phyloP scores from a whole-genome alignment of 2,797 vertebrate genomes.

The Miichthys miiuy region DNA sequence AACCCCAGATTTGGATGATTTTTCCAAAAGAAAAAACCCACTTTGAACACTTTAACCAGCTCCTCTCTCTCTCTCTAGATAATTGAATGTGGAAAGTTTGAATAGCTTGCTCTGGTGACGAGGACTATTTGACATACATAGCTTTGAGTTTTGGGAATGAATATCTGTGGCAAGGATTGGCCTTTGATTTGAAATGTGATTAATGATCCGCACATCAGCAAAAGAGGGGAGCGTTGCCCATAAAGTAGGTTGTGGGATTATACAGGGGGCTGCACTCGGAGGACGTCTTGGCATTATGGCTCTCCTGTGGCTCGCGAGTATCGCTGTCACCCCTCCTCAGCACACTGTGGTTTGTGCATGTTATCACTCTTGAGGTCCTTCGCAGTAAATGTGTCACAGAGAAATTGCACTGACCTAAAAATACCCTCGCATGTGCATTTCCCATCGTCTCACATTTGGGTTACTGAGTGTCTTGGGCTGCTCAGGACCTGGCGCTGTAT shows the following conservation, averaged over 20 bases:
- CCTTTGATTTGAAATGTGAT: constrained; percentile 78
- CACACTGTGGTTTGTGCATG: constrained; percentile 59
- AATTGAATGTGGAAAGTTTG: constrained; percentile 45
- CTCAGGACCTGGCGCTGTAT: constrained; percentile 3
- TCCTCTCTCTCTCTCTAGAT: constrained; percentile 14
- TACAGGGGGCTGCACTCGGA: constrained; percentile 57
- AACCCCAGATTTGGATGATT: neutral
- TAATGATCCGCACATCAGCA: constrained; percentile 71
- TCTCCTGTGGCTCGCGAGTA: constrained; percentile 71
- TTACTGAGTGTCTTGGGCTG: constrained; percentile 43
- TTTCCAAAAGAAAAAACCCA: neutral
- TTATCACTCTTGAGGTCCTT: constrained; percentile 76
- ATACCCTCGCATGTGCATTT: constrained; percentile 66
- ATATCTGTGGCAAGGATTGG: constrained; percentile 56
- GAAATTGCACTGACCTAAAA: constrained; percentile 75
- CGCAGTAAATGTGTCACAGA: constrained; percentile 77
- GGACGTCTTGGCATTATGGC: constrained; percentile 71
- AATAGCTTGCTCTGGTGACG: constrained; percentile 19
- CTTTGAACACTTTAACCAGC: neutral
- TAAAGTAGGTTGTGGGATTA: constrained; percentile 77
- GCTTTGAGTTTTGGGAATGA: constrained; percentile 59
- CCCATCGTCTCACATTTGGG: constrained; percentile 51
- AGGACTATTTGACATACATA: constrained; percentile 51
- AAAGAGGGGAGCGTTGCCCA: constrained; percentile 43
- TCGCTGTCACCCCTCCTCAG: constrained; percentile 68